Evolutionary conservation across 2,797 vertebrate species (phyloP), one percentile per base, ranked within the genome.

Genomic region (Arctocebus calabarensis): DNA sequence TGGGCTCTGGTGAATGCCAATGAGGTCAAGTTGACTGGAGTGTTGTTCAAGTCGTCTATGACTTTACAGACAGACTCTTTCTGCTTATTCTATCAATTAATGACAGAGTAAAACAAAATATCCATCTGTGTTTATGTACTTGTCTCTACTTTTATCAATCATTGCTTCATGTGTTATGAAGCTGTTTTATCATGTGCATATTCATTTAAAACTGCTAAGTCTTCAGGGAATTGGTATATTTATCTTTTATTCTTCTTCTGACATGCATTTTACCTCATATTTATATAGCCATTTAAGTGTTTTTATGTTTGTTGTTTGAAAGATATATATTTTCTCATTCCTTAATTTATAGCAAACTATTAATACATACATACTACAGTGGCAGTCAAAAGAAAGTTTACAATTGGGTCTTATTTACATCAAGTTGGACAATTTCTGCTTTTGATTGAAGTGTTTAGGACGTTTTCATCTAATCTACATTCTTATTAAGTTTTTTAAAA

Each of bases 201-300:
- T 59, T 3, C 59, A 75, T 52, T 90, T 94, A 66, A 88, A 90
- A 61, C 59, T 52, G 0, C 7, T 32, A 13, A 74, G 19, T 68
- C 14, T 7, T 83, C 74, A 19, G 91, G 17, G 5, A 5, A 85
- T 59, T 85, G 7, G n/a, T 74, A n/a, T 48, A 32, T 83, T 57
- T 90, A 22, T 85, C 5, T 71, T 85, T 74, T 88, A 27, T 40
- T 84, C n/a, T 83, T 93, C 79, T 81, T 55, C 40, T 90, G 32
- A 62, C 27, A 74, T 73, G 20, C 3, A 57, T 79, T 88, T 90
- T 61, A 27, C 6, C 19, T 83, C 27, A 34, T 64, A 59, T 86
- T 59, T 81, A 52, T 79, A 29, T 25, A 75, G n/a, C 20, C 70
- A 61, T 71, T 91, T 1, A 6, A 84, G 23, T 0, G 34, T 68